These are phyloP conservation scores for Agonum fuliginosum DNA, from an alignment of 2,888 invertebrate species.

Conservation along the genomic window DNA sequence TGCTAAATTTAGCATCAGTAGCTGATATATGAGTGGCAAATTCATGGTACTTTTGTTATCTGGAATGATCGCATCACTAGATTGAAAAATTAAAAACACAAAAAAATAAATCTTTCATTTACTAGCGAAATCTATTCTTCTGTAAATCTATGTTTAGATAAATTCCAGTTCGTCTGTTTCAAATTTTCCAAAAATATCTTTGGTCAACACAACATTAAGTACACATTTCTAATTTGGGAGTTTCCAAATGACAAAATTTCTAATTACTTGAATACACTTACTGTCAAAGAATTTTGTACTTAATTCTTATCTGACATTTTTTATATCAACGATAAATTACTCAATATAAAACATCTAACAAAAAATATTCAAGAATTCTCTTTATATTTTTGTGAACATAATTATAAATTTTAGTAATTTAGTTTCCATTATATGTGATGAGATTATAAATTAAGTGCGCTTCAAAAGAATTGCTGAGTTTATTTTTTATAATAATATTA, in stretches of 20 bases:
- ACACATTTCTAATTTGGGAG: not conserved
- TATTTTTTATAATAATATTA: not conserved
- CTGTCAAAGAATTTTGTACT: not conserved
- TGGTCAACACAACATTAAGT: not conserved
- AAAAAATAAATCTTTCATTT: not conserved
- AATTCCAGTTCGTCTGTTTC: slow-evolving; percentile 20
- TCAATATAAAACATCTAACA: slow-evolving; percentile 5
- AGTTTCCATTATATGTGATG: no score
- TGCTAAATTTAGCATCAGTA: not conserved
- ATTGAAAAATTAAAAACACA: not conserved
- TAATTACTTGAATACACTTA: not conserved
- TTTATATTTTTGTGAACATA: no score
- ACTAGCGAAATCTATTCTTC: not conserved
- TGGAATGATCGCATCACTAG: slow-evolving; percentile 1
- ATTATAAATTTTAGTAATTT: no score
- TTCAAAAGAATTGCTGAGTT: no score
- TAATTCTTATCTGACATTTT: slow-evolving; percentile 4
- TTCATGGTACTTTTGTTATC: slow-evolving; percentile 14
- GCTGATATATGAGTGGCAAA: not conserved
- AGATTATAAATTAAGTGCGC: no score
- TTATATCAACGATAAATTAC: slow-evolving; percentile 6
- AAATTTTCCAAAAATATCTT: slow-evolving; percentile 34
- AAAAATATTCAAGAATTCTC: no score
- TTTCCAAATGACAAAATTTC: not conserved
- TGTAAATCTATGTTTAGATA: slow-evolving; percentile 30